Conservation (phyloP, 2,888 invertebrate genomes). For the Ypsolopha scabrella region DNA sequence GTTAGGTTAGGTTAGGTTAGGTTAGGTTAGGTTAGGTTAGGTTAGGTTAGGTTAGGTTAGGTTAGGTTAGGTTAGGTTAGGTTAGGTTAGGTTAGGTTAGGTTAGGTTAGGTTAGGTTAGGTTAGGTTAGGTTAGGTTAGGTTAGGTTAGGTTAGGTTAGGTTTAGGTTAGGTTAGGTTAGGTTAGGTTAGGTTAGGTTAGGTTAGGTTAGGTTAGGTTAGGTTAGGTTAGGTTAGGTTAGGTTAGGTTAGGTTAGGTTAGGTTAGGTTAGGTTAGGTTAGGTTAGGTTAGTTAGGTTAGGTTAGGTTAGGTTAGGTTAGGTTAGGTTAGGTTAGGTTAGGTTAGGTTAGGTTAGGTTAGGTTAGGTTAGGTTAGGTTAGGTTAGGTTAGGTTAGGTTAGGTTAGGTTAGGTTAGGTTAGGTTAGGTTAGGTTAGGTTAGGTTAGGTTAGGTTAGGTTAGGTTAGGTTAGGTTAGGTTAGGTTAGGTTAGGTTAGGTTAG, state of each 20-base stretch:
- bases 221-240: conserved; percentile 1
- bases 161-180: conserved; percentile 1
- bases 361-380: conserved; percentile 1
- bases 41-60: neutral
- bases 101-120: conserved; percentile 1
- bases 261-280: conserved; percentile 1
- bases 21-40: neutral
- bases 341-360: conserved; percentile 1
- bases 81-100: neutral
- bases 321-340: conserved; percentile 1
- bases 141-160: conserved; percentile 1
- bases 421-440: conserved; percentile 1
- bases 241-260: conserved; percentile 1
- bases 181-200: conserved; percentile 1
- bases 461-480: conserved; percentile 1
- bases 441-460: neutral
- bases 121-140: conserved; percentile 1
- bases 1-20: neutral
- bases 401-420: conserved; percentile 1
- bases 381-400: neutral
- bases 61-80: neutral
- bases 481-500: conserved; percentile 1
- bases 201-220: conserved; percentile 1
- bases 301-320: conserved; percentile 1
- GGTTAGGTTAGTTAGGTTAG: conserved; percentile 1